Percentiles rank a stretch among this genome's conserved stretches.
Conservation (phyloP, 2,113 vertebrate species). For the Megaceryle torquata region DNA sequence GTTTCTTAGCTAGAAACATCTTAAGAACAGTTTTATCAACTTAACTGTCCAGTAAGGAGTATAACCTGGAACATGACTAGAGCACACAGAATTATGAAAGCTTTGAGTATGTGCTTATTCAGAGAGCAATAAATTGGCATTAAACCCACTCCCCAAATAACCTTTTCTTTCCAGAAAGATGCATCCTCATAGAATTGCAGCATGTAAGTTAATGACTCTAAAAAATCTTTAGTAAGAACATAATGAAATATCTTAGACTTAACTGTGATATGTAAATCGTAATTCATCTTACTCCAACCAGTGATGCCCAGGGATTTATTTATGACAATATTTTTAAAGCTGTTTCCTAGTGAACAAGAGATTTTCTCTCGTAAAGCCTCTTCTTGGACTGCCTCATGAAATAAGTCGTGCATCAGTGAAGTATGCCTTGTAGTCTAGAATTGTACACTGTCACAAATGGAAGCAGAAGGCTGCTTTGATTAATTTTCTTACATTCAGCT, state of each 20-base stretch:
- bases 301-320: slow-evolving; percentile 8
- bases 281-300: slow-evolving; percentile 18
- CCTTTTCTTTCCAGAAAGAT: background rate
- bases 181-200: background rate
- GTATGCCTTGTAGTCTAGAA: background rate
- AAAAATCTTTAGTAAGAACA: background rate
- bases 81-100: background rate
- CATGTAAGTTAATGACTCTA: background rate
- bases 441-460: background rate
- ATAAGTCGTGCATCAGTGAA: background rate
- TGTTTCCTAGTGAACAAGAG: slow-evolving; percentile 4
- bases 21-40: slow-evolving; percentile 32
- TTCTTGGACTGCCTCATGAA: background rate
- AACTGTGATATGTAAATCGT: background rate
- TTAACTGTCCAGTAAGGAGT: background rate
- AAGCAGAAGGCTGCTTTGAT: slow-evolving; percentile 8
- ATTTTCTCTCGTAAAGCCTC: background rate
- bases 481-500: background rate
- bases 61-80: background rate
- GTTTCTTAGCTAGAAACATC: slow-evolving; percentile 24
- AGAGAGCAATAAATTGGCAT: background rate
- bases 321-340: slow-evolving; percentile 21
- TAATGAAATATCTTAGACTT: slow-evolving; percentile 30
- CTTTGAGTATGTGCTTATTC: background rate
- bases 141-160: background rate